Conservation (phyloP, 2,113 vertebrate species). For the Stegastes partitus region DNA sequence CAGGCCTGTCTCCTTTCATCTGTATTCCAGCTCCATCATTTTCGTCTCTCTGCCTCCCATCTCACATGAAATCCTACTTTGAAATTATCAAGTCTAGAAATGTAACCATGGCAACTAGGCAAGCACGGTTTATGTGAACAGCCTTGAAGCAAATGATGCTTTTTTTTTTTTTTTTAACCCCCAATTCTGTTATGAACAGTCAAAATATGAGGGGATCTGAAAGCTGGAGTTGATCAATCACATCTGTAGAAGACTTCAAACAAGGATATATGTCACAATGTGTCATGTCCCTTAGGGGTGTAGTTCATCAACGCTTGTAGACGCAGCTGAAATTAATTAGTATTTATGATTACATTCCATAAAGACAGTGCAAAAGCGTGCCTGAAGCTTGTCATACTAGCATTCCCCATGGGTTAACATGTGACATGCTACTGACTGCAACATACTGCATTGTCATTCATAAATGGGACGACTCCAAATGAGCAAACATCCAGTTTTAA, state of each 20-base stretch:
- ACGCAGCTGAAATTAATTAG: neutral
- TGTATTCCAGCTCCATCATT: slow-evolving; percentile 76
- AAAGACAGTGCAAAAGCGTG: neutral
- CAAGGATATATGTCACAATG: neutral
- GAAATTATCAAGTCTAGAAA: slow-evolving; percentile 75
- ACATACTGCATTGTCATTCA: neutral
- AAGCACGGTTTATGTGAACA: slow-evolving; percentile 68
- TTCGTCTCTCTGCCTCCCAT: slow-evolving; percentile 22
- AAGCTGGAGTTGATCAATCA: slow-evolving; percentile 31
- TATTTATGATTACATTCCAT: neutral
- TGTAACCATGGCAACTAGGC: slow-evolving; percentile 82
- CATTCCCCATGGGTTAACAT: neutral
- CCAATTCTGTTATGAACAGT: slow-evolving; percentile 13
- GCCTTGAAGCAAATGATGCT: slow-evolving; percentile 57
- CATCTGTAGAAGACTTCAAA: slow-evolving; percentile 35
- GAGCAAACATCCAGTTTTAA: neutral
- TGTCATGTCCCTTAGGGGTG: neutral
- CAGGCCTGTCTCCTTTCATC: slow-evolving; percentile 63
- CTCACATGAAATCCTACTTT: slow-evolving; percentile 77
- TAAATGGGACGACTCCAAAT: neutral
- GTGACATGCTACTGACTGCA: slow-evolving; percentile 19
- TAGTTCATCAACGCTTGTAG: neutral
- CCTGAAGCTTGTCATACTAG: too few relatives aligned
- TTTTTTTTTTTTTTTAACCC: neutral
- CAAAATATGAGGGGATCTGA: slow-evolving; percentile 22